These are phyloP conservation scores for Ormyrus thymus DNA, from an alignment of 2,888 invertebrate species.

Conservation along the genomic window DNA sequence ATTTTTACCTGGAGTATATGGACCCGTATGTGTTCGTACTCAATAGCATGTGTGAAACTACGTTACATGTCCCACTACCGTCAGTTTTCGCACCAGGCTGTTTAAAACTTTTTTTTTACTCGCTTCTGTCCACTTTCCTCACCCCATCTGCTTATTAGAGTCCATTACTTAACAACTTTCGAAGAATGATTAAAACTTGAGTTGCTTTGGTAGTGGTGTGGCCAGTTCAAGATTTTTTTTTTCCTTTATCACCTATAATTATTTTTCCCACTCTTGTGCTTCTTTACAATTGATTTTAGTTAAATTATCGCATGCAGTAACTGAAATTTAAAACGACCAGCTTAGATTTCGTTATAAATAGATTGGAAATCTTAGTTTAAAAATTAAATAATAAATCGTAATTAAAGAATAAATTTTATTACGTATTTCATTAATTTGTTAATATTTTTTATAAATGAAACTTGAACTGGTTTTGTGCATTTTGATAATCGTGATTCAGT, in stretches of 20 bases:
- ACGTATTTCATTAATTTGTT: neutral
- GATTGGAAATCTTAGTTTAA: neutral
- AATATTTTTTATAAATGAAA: slow-evolving; percentile 7
- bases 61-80: slow-evolving; percentile 75
- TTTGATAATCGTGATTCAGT: slow-evolving; percentile 48
- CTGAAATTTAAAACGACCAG: slow-evolving; percentile 20
- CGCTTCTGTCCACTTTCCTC: slow-evolving; percentile 60
- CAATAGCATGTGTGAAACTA: slow-evolving; percentile 75
- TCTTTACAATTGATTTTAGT: slow-evolving; percentile 9
- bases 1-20: slow-evolving; percentile 76
- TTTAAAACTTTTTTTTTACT: slow-evolving; percentile 69
- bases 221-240: slow-evolving; percentile 63
- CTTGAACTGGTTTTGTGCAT: slow-evolving; percentile 52
- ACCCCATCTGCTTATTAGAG: slow-evolving; percentile 60
- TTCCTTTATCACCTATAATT: slow-evolving; percentile 11
- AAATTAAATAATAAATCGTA: neutral
- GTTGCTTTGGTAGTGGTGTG: slow-evolving; percentile 54
- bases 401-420: no score
- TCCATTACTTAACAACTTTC: slow-evolving; percentile 48
- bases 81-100: slow-evolving; percentile 74
- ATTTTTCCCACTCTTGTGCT: neutral
- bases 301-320: slow-evolving; percentile 25
- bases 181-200: slow-evolving; percentile 46
- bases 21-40: slow-evolving; percentile 75
- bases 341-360: slow-evolving; percentile 18